Base-by-base conservation (phyloP, 2,113 vertebrate species). In the Plecturocebus donacophilus region DNA sequence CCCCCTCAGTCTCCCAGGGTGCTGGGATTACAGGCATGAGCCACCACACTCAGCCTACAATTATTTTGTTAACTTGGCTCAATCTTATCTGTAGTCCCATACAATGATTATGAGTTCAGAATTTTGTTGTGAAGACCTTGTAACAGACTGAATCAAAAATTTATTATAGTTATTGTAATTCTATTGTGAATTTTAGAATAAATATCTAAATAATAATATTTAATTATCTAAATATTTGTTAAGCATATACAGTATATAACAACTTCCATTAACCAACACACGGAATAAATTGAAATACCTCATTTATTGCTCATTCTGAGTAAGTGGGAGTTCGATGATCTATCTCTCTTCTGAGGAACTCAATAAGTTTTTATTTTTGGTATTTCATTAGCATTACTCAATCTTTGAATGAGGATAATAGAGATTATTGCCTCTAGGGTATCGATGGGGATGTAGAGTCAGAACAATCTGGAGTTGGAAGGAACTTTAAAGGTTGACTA, bases 391-490 rank as follows among this genome's bases (percentile, higher is more conserved):
- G 70, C 30, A 52, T 92, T 83, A 91, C 11, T 91, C 54, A 88
- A 6, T 87, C 83, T 85, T 61, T 38, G 49, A 79, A 90, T 85
- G 61, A 71, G 13, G 30, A 87, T 19, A 32, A 58, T 61, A 52
- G 58, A 88, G 12, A 71, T 88, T 52, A 38, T 56, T 80, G 2
- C 56, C 56, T 91, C 45, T 47, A 75, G 54, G 54, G 45, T 38
- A 56, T 40, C 40, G 45, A 75, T 66, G 42, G 84, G 17, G 4
- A 82, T 88, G 35, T 77, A 49, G 54, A 96, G 83, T 79, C 70
- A 94, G 77, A 79, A 87, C 38, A 87, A 64, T 32, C 82, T 71
- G 84, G 83, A 91, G 27, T 64, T 87, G 56, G 75, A 90, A 96
- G 17, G 54, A 90, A 80, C 21, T 54, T 64, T 84, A 79, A 87